Conservation (phyloP, 2,888 invertebrate genomes). For the Baccha elongata region DNA sequence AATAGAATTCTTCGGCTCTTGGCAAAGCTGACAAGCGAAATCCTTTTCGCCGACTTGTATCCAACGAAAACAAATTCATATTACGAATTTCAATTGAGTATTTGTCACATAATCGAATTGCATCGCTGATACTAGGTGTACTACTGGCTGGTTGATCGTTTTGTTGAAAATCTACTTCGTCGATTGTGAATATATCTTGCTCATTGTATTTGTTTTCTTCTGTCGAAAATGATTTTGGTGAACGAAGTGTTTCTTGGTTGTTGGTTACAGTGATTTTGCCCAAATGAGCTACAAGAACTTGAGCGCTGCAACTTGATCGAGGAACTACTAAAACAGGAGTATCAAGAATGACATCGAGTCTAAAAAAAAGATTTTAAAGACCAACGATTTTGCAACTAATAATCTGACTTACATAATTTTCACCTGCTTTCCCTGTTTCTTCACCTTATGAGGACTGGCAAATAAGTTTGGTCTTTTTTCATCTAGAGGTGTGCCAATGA, state of each 20-base stretch:
- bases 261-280: conserved; percentile 90
- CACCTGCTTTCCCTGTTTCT: conserved; percentile 64
- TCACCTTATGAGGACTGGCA: conserved; percentile 65
- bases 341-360: conserved; percentile 91
- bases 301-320: conserved; percentile 88
- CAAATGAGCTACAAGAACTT: conserved; percentile 95
- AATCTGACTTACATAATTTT: conserved; percentile 60
- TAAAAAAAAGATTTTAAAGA: conserved; percentile 62
- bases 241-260: conserved; percentile 77
- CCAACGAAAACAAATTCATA: conserved; percentile 93
- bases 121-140: conserved; percentile 6
- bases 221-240: conserved; percentile 13
- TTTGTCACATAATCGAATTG: conserved; percentile 74
- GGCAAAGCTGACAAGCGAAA: conserved; percentile 80
- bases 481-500: conserved; percentile 47
- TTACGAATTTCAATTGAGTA: conserved; percentile 90
- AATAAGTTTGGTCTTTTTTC: conserved; percentile 46
- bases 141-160: conserved; percentile 16
- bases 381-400: background rate
- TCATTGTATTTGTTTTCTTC: conserved; percentile 21
- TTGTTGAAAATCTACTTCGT: conserved; percentile 53
- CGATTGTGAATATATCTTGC: conserved; percentile 59
- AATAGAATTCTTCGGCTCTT: conserved; percentile 88
- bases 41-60: conserved; percentile 84
- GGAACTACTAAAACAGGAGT: conserved; percentile 96